Conservation (phyloP, 2,888 invertebrate species). For the Temnothorax rugatulus region DNA sequence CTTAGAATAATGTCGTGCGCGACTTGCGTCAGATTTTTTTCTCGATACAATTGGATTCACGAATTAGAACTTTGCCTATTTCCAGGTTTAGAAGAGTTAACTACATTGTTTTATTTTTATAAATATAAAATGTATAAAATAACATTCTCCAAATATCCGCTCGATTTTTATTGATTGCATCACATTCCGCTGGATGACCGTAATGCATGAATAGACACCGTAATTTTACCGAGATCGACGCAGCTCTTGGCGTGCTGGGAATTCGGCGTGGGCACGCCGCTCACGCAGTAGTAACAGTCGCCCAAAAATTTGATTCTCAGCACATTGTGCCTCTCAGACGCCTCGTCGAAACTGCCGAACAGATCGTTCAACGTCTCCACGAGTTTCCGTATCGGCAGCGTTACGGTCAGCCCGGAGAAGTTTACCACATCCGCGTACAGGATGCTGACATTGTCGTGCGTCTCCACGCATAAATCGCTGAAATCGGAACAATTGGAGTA, state of each 20-base stretch:
- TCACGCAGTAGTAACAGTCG: slow-evolving; percentile 97
- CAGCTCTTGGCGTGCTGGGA: slow-evolving; percentile 95
- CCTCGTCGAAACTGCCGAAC: slow-evolving; percentile 96
- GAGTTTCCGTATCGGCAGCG: slow-evolving; percentile 92
- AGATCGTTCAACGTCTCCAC: slow-evolving; percentile 96
- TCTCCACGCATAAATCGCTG: slow-evolving; percentile 95
- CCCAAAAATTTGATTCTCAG: slow-evolving; percentile 96
- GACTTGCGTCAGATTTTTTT: neutral
- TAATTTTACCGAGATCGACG: slow-evolving; percentile 90
- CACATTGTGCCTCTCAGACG: slow-evolving; percentile 93
- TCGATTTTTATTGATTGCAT: neutral
- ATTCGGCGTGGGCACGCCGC: slow-evolving; percentile 93
- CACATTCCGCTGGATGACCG: neutral
- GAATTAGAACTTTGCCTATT: neutral
- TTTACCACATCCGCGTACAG: slow-evolving; percentile 98
- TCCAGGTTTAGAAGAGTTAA: neutral
- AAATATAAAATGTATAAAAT: no score
- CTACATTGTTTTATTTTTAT: neutral
- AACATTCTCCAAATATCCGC: neutral
- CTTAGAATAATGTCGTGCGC: neutral
- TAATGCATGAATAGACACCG: neutral
- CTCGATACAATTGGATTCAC: neutral
- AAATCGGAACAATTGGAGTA: slow-evolving; percentile 77
- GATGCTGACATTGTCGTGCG: slow-evolving; percentile 95
- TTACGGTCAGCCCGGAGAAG: slow-evolving; percentile 95